Base-by-base conservation (phyloP, 2,797 vertebrate species). In the Paedocypris micromegethes region DNA sequence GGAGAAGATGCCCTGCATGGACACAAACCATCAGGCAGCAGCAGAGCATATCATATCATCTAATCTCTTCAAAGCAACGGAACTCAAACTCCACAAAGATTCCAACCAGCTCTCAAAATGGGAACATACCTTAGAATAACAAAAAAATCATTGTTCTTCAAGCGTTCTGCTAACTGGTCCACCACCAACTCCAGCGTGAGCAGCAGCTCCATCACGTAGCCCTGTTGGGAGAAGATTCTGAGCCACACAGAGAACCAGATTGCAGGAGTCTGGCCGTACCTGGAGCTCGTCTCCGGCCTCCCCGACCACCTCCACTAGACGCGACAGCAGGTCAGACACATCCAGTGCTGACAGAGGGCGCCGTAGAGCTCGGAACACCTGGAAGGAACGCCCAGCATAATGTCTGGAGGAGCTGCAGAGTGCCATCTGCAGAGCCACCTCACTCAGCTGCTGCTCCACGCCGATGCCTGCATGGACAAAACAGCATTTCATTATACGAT, bases 221-320 rank as follows among this genome's bases (percentile, higher is more conserved):
- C 97, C 97, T 98, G 78, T 84, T 23, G 23, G 61, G 45, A 58
- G 5, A 61, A 9, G 64, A 50, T 5, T 37, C 2, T 50, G 9
- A 42, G 38, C 57, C n/a, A 6, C 2, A 44, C 39, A 37, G 3
- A 65, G 56, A 62, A 46, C 3, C 5, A 5, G n/a, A 45, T 23
- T 23, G 23, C 23, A 23, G 23, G 23, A 23, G 23, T 23, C 23
- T 23, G 23, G 8, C 9, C 69, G 60, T 38, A 98, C 97, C 94
- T 99, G 97, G 81, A 98, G 93, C 77, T 99, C 97, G 50, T 99
- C 97, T 44, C 97, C 96, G 0, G 97, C 94, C 71, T 99, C 97
- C 78, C 97, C 97, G 23, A 98, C 94, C 80, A 99, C 96, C 83
- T 99, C 97, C 2, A 98, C 96, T 48, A 99, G 78, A 44, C 97